phyloP scores from a whole-genome alignment of 1,140 invertebrate species.

The Scaptodrosophila lebanonensis region DNA sequence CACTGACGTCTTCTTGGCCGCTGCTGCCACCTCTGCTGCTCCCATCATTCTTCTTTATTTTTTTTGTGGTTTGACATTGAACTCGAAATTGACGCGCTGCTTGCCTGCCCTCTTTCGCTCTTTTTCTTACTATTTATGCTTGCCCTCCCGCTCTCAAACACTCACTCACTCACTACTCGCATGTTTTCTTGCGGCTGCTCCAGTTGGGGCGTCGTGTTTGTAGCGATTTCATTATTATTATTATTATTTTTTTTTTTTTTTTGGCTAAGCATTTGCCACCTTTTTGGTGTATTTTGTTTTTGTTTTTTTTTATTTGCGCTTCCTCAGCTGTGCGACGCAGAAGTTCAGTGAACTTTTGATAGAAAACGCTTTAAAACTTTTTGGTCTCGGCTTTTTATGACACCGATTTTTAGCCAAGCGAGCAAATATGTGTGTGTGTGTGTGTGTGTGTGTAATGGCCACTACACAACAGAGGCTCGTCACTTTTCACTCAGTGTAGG shows the following conservation, averaged over 20 bases:
- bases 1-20: slow-evolving; percentile 11
- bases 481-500: not conserved
- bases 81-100: slow-evolving; percentile 70
- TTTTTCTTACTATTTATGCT: slow-evolving; percentile 14
- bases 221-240: too few relatives aligned
- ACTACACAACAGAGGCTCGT: slow-evolving; percentile 11
- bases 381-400: too few relatives aligned
- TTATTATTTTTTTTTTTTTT: too few relatives aligned
- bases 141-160: slow-evolving; percentile 9
- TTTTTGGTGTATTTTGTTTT: too few relatives aligned
- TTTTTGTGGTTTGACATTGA: slow-evolving; percentile 76
- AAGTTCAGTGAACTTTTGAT: too few relatives aligned
- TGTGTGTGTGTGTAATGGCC: slow-evolving; percentile 23
- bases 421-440: slow-evolving; percentile 8
- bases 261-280: too few relatives aligned
- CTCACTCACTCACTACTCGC: slow-evolving; percentile 20
- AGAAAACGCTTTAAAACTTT: too few relatives aligned
- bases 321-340: too few relatives aligned
- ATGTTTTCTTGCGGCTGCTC: too few relatives aligned
- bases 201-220: too few relatives aligned
- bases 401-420: too few relatives aligned
- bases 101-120: slow-evolving; percentile 29
- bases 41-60: slow-evolving; percentile 45
- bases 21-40: slow-evolving; percentile 8
- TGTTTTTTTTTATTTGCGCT: too few relatives aligned